phyloP scores from a whole-genome alignment of 2,888 invertebrate genomes.

The Coronaproctus castanopsis region DNA sequence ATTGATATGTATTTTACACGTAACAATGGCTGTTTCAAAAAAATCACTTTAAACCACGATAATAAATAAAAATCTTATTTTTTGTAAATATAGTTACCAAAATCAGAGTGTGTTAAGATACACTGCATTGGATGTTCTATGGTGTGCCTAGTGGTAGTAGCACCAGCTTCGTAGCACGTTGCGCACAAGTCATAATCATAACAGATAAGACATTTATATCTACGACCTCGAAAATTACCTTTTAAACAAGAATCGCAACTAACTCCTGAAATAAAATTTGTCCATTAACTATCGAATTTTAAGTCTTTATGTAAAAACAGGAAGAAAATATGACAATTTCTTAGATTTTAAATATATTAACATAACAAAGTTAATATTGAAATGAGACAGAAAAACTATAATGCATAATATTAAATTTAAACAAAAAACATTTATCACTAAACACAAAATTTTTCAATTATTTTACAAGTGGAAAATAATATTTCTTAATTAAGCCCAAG shows the following conservation, averaged over 20 bases:
- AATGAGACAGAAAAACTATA: too few species aligned
- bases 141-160: conserved; percentile 76
- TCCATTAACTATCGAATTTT: not conserved
- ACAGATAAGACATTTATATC: conserved; percentile 97
- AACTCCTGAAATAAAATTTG: conserved; percentile 51
- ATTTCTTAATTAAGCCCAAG: too few species aligned
- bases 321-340: not conserved
- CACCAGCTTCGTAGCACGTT: conserved; percentile 81
- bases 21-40: too few species aligned
- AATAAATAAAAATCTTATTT: not conserved
- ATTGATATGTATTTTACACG: too few species aligned
- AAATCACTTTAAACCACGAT: too few species aligned
- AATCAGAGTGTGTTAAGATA: conserved; percentile 88
- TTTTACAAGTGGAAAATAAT: too few species aligned
- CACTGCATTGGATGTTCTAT: conserved; percentile 98
- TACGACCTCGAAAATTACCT: conserved; percentile 88
- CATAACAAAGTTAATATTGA: too few species aligned
- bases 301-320: not conserved
- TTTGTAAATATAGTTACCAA: conserved; percentile 37
- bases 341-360: too few species aligned
- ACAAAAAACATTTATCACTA: too few species aligned
- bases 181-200: conserved; percentile 98
- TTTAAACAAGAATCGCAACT: conserved; percentile 99
- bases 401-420: too few species aligned
- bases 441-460: too few species aligned